Evolutionary conservation across 2,113 vertebrate species (phyloP).

Genomic region (Pholis gunnellus): DNA sequence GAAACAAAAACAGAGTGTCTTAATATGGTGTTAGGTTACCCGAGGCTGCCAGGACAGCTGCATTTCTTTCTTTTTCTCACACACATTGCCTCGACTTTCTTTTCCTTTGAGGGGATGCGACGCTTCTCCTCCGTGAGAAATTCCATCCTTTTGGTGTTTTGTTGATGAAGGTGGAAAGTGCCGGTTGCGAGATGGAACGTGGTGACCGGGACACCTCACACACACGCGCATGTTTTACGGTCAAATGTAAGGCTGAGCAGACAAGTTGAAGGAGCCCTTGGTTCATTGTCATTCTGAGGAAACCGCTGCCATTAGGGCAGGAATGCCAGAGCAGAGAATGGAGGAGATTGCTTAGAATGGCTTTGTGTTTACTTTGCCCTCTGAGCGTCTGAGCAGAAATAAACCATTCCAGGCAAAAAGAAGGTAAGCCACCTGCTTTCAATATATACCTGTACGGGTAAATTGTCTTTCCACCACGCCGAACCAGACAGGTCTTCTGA

Average conservation of each 20-base stretch:
- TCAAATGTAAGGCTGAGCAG: conserved; percentile 43
- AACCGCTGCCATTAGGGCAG: conserved; percentile 44
- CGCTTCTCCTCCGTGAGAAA: conserved; percentile 31
- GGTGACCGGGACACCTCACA: conserved; percentile 41
- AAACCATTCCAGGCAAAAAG: conserved; percentile 50
- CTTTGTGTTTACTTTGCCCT: conserved; percentile 65
- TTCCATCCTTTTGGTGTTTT: conserved; percentile 43
- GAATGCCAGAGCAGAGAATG: conserved; percentile 46
- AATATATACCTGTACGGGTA: conserved; percentile 49
- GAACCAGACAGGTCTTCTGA: conserved; percentile 31
- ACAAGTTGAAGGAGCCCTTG: conserved; percentile 16
- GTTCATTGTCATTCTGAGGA: conserved; percentile 59
- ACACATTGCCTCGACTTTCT: conserved; percentile 27
- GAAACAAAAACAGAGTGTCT: conserved; percentile 55
- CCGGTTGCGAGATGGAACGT: conserved; percentile 33
- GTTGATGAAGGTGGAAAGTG: conserved; percentile 53
- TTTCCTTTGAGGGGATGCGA: conserved; percentile 19
- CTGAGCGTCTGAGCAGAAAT: conserved; percentile 50
- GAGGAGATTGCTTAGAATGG: conserved; percentile 49
- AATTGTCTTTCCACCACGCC: conserved; percentile 25
- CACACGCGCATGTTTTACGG: conserved; percentile 60
- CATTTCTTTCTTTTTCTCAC: conserved; percentile 31
- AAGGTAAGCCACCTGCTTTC: conserved; percentile 59
- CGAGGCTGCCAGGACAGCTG: conserved; percentile 37
- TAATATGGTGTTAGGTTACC: conserved; percentile 50